Percentiles rank a stretch among this genome's conserved stretches.
Conservation (phyloP, 2,797 vertebrate genomes). For the Bradypodion pumilum region DNA sequence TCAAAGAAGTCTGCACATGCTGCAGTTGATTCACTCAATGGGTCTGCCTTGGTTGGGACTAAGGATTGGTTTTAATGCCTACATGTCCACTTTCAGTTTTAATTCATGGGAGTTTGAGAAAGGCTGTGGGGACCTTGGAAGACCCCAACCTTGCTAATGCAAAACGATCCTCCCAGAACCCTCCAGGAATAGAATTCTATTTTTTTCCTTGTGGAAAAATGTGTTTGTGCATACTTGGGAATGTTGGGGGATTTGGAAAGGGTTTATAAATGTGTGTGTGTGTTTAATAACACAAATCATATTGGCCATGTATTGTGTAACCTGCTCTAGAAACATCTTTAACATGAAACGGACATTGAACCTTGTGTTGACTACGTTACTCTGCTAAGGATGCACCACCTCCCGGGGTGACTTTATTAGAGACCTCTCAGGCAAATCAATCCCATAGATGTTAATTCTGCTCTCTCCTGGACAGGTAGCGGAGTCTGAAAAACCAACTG, state of each 20-base stretch:
- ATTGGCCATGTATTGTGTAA: too few relatives aligned
- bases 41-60: background rate
- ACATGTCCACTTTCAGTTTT: too few relatives aligned
- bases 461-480: constrained; percentile 67
- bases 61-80: too few relatives aligned
- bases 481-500: constrained; percentile 46
- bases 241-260: too few relatives aligned
- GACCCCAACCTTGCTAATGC: background rate
- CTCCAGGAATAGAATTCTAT: too few relatives aligned
- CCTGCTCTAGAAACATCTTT: background rate
- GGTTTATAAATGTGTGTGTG: too few relatives aligned
- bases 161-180: too few relatives aligned
- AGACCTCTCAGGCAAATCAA: constrained; percentile 50
- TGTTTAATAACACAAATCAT: too few relatives aligned
- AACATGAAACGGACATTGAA: background rate
- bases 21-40: background rate
- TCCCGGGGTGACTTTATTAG: background rate
- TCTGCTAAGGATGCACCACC: background rate
- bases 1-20: background rate
- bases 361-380: background rate
- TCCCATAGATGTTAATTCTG: fast-evolving
- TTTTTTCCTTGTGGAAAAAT: too few relatives aligned
- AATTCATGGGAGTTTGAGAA: too few relatives aligned
- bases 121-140: too few relatives aligned
- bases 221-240: too few relatives aligned